Evolutionary conservation across 2,113 vertebrate genomes (phyloP).

Genomic region (Sciurus niger): DNA sequence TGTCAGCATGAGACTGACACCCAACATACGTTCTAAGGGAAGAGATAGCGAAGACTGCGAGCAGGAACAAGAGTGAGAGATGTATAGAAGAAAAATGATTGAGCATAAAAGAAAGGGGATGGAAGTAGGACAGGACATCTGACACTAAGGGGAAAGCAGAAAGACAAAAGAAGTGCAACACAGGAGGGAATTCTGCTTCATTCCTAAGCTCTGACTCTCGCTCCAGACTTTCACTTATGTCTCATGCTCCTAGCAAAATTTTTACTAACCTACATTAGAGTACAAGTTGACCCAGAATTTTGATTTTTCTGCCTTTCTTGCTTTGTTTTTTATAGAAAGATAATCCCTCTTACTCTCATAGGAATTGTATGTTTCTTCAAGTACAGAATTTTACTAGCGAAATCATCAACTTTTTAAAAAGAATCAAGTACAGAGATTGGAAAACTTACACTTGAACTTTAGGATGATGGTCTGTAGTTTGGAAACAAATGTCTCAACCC

Average conservation of each 20-base stretch:
- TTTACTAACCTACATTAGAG: slow-evolving; percentile 67
- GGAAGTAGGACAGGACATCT: not conserved
- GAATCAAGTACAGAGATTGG: not conserved
- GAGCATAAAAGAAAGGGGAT: not conserved
- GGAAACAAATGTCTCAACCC: not conserved
- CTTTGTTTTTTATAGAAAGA: slow-evolving; percentile 7
- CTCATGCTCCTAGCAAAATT: not conserved
- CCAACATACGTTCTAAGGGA: not conserved
- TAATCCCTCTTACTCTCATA: not conserved
- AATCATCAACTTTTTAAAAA: not conserved
- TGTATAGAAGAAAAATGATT: no score
- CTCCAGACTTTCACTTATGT: slow-evolving; percentile 47
- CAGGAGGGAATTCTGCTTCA: slow-evolving; percentile 7
- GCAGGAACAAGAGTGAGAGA: not conserved
- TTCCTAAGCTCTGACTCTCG: not conserved
- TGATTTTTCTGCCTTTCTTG: not conserved
- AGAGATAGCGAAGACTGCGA: not conserved
- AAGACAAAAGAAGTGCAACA: not conserved
- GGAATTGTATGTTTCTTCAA: not conserved
- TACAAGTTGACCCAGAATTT: slow-evolving; percentile 74
- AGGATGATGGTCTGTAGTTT: not conserved
- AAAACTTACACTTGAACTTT: not conserved
- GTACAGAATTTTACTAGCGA: not conserved
- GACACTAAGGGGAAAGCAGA: not conserved
- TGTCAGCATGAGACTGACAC: not conserved